These are phyloP conservation scores for Echeneis naucrates DNA, from an alignment of 2,797 vertebrate genomes.

Conservation along the genomic window DNA sequence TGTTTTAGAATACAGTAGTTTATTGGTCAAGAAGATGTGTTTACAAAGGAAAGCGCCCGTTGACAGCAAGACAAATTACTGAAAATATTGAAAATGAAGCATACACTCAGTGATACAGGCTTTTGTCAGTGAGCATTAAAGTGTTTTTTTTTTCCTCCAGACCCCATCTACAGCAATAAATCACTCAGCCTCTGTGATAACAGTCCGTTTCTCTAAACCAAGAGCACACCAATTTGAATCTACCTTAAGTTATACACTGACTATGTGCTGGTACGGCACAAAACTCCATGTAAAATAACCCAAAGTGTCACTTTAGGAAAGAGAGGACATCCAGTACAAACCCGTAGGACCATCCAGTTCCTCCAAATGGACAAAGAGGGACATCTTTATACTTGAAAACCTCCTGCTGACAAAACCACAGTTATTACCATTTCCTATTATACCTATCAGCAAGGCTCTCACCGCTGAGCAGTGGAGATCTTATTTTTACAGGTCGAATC, in stretches of 20 bases:
- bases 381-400: conserved; percentile 40
- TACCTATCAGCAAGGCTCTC: conserved; percentile 55
- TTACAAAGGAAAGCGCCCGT: too few species aligned
- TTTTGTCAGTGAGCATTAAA: too few species aligned
- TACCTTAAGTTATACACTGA: neutral
- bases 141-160: too few species aligned
- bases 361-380: conserved; percentile 30
- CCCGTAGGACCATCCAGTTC: conserved; percentile 6
- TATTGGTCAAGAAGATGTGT: neutral
- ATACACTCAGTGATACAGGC: too few species aligned
- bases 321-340: conserved; percentile 17
- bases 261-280: neutral
- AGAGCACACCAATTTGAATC: neutral
- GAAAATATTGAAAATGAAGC: neutral
- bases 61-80: too few species aligned
- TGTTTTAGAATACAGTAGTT: neutral
- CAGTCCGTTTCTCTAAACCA: neutral
- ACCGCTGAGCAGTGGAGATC: conserved; percentile 64
- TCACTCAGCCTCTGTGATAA: neutral
- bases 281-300: neutral
- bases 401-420: conserved; percentile 30
- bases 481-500: conserved; percentile 53
- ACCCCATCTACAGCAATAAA: too few species aligned
- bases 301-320: neutral
- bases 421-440: conserved; percentile 60